phyloP scores from a whole-genome alignment of 2,888 invertebrate genomes.

The Tenthredo amoena region DNA sequence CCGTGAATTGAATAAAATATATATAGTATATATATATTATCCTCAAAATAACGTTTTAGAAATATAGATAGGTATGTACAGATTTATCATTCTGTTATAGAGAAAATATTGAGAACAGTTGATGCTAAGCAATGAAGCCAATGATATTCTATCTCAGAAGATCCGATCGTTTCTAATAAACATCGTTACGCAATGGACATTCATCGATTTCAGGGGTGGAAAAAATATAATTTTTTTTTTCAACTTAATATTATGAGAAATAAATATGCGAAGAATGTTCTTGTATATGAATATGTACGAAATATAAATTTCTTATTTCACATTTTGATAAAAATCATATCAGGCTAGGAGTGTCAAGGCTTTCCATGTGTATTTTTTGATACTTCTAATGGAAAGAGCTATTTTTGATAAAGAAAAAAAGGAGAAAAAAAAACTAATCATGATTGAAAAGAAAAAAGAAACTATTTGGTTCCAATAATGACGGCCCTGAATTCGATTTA shows the following conservation, averaged over 20 bases:
- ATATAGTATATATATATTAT: neutral
- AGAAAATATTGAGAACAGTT: no score
- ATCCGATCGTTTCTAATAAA: neutral
- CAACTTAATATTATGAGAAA: neutral
- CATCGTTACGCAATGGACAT: neutral
- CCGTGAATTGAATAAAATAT: constrained; percentile 20
- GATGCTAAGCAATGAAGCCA: neutral
- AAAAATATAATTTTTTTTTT: neutral
- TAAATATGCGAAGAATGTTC: neutral
- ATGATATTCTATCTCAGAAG: neutral
- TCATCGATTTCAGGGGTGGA: neutral
- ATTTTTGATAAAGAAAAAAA: neutral
- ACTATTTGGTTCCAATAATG: neutral
- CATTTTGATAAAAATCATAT: neutral
- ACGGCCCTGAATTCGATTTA: neutral
- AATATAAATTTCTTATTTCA: neutral
- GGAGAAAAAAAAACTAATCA: neutral
- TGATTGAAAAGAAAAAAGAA: neutral
- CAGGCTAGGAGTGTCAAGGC: neutral
- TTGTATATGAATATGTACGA: neutral
- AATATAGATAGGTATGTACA: neutral
- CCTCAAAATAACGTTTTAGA: constrained; percentile 2
- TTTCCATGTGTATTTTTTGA: neutral
- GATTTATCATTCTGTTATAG: no score
- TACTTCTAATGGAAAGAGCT: neutral